Evolutionary conservation across 2,113 vertebrate species (phyloP).

Genomic region (Eidolon helvum): DNA sequence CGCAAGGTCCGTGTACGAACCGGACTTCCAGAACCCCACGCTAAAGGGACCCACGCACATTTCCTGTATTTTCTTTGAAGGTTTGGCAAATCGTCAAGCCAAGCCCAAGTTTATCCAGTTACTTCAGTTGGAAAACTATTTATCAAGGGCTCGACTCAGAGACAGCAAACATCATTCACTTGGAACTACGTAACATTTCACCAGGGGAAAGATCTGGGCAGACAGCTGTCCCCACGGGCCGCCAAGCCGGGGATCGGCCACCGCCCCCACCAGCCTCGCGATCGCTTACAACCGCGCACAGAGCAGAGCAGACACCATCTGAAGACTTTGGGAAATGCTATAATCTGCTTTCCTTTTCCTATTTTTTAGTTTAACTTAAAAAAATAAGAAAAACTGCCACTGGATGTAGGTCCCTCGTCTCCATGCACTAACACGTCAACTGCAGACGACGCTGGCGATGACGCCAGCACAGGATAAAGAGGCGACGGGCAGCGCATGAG

Average conservation of each 20-base stretch:
- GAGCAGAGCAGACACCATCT: not conserved
- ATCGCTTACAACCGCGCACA: rapidly evolving
- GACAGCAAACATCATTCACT: constrained; percentile 27
- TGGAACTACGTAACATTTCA: not conserved
- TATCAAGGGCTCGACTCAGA: not conserved
- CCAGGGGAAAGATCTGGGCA: not conserved
- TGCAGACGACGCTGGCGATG: no score
- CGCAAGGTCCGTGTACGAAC: rapidly evolving
- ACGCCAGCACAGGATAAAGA: no score
- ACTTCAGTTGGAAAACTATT: not conserved
- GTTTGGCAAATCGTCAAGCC: not conserved
- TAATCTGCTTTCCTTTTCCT: not conserved
- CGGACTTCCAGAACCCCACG: rapidly evolving
- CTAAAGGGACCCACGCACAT: rapidly evolving
- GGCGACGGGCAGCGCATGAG: no score
- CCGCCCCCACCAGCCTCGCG: rapidly evolving
- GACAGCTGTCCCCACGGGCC: not conserved
- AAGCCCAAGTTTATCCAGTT: not conserved
- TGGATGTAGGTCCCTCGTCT: rapidly evolving
- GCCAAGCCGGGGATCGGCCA: rapidly evolving
- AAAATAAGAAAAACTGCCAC: not conserved
- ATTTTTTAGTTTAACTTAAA: not conserved
- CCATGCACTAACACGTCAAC: rapidly evolving
- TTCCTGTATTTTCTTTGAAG: not conserved
- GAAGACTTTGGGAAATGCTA: not conserved